Evolutionary conservation across 64 coral and sea anemone species (phyloP).

Genomic region (Dendronephthya gigantea): DNA sequence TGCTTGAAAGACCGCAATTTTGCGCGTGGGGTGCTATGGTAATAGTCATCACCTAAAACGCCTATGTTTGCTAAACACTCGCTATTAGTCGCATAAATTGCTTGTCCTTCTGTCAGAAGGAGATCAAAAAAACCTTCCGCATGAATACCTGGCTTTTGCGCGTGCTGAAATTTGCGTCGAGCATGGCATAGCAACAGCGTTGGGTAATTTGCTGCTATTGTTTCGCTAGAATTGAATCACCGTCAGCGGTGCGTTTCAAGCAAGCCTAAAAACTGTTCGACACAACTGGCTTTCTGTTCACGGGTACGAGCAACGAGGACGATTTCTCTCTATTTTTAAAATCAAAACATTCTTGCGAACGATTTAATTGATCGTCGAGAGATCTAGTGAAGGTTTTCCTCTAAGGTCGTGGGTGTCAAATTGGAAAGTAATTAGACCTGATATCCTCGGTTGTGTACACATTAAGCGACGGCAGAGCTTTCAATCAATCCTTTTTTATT

Average conservation of each 20-base stretch:
- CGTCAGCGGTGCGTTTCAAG: not conserved
- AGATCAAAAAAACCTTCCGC: not conserved
- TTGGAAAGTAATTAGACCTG: conserved; percentile 1
- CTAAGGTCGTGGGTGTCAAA: not conserved
- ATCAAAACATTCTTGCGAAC: not conserved
- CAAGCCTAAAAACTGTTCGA: not conserved
- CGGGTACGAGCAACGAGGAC: not conserved
- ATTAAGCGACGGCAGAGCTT: not conserved
- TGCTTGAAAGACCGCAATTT: not conserved
- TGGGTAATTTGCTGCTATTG: not conserved
- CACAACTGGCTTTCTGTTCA: not conserved
- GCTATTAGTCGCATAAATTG: not conserved
- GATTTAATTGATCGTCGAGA: not conserved
- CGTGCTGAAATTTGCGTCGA: not conserved
- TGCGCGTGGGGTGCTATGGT: not conserved
- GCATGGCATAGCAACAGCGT: not conserved
- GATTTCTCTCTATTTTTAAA: not conserved
- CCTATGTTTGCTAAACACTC: not conserved
- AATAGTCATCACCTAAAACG: not conserved
- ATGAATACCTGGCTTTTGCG: not conserved
- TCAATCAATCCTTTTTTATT: not conserved
- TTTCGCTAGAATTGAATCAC: not conserved
- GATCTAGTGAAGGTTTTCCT: not conserved
- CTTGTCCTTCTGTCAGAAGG: not conserved
- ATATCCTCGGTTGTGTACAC: not conserved